Percentiles rank a stretch among this genome's conserved stretches.
These are phyloP conservation scores for Columbina picui DNA, from an alignment of 2,113 vertebrate species.

Conservation along the genomic window DNA sequence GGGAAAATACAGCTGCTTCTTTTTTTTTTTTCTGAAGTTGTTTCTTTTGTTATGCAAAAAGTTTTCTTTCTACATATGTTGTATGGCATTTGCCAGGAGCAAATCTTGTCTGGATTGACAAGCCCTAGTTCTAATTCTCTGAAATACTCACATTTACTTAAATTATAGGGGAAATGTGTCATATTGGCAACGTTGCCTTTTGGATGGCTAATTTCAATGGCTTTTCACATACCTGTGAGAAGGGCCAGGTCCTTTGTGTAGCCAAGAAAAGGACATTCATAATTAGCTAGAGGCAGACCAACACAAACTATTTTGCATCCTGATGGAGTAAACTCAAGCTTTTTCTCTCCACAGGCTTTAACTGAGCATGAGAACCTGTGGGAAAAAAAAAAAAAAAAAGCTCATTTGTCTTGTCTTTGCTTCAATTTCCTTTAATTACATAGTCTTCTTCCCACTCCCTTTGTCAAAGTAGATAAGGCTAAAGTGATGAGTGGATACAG, in stretches of 20 bases:
- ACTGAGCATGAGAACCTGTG: background rate
- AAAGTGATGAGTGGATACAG: background rate
- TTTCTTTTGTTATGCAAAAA: background rate
- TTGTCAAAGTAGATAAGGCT: background rate
- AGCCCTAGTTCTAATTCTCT: background rate
- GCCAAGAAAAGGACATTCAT: background rate
- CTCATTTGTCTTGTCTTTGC: background rate
- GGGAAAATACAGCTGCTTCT: background rate
- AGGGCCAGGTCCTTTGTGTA: background rate
- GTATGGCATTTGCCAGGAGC: background rate
- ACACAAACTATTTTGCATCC: background rate
- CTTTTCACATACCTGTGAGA: background rate
- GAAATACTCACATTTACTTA: background rate
- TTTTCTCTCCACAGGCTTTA: background rate
- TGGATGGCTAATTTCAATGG: background rate
- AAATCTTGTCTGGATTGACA: background rate
- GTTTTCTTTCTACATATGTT: background rate
- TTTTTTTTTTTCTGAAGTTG: accelerated
- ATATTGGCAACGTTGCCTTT: background rate
- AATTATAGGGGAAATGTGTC: background rate
- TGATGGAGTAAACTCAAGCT: background rate
- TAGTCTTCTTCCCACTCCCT: background rate
- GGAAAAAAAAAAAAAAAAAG: no score
- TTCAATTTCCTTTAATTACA: background rate
- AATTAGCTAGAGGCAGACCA: background rate